Base-by-base conservation (phyloP, 2,113 vertebrate species). In the Platysternon megacephalum region DNA sequence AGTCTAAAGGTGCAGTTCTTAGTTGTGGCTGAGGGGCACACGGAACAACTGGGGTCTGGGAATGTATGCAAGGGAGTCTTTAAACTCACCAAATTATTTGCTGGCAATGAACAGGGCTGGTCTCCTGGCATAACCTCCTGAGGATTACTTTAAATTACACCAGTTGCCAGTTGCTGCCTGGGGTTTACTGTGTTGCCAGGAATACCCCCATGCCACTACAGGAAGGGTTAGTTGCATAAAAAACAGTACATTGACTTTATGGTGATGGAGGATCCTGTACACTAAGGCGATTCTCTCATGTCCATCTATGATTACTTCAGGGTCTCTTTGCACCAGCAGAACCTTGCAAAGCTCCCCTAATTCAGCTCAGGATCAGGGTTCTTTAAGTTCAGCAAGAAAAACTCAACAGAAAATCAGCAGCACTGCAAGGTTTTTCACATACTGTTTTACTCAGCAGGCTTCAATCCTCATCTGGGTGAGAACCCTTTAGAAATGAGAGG, bases 231-330 rank as follows among this genome's bases (percentile, higher is more conserved):
- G 29, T 61, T 89, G 39, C 44, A 86, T 21, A 51, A 87, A 89
- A n/a, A 79, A 51, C 42, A 83, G 53, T 89, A 9, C 79, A 58
- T 5, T 21, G 6, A 87, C 90, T 58, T 79, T 1, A 51, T 21
- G 1, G 39, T 89, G 86, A 82, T 8, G 11, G 35, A 35, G 35
- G 28, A 29, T 74, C 29, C 93, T 79, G n/a, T 46, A 61, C 32
- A 28, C 3, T 12, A 14, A 3, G 35, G 46, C 0, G 0, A 14
- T 48, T 76, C 61, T 85, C 52, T 58, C 17, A 55, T 4, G 28
- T 14, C 4, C 39, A 52, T 83, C 74, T 79, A 24, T 24, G 79
- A 12, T 82, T 22, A 29, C n/a, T 10, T 22, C 21, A 2, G 5
- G 29, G 29, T 2, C 81, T 2, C 12, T 86, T 68, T 85, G 21